Evolutionary conservation across 2,113 vertebrate species (phyloP).

Genomic region (Nicator chloris): DNA sequence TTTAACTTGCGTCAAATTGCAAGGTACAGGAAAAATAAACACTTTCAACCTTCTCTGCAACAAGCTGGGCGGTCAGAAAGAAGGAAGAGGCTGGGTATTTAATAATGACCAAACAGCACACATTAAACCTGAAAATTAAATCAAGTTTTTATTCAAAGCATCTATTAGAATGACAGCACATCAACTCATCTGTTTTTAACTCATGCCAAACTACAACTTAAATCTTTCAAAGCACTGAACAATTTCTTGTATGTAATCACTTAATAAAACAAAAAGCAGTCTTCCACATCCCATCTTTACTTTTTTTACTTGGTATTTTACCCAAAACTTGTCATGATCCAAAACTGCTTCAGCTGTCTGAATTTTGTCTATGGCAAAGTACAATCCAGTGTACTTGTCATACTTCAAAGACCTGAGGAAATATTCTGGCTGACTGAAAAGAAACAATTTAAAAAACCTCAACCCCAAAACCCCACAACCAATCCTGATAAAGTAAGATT

Average conservation of each 20-base stretch:
- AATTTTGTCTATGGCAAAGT: slow-evolving; percentile 30
- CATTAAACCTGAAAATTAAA: slow-evolving; percentile 44
- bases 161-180: slow-evolving; percentile 69
- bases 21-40: not conserved
- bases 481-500: not conserved
- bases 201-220: slow-evolving; percentile 64
- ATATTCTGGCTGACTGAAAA: not conserved
- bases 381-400: not conserved
- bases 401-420: slow-evolving; percentile 23
- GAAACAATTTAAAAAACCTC: not conserved
- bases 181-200: slow-evolving; percentile 65
- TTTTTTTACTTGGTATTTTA: slow-evolving; percentile 16
- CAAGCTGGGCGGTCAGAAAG: not conserved
- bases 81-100: not conserved
- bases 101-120: not conserved
- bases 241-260: slow-evolving; percentile 51
- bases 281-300: slow-evolving; percentile 13
- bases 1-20: not conserved
- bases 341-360: slow-evolving; percentile 40
- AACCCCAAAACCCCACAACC: not conserved
- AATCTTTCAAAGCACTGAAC: slow-evolving; percentile 52
- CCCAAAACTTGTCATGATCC: slow-evolving; percentile 27
- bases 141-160: slow-evolving; percentile 77
- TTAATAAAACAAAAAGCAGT: slow-evolving; percentile 46
- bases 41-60: not conserved